Evolutionary conservation across 2,888 invertebrate species (phyloP).

Genomic region (Gastracanthus pulcherrimus): DNA sequence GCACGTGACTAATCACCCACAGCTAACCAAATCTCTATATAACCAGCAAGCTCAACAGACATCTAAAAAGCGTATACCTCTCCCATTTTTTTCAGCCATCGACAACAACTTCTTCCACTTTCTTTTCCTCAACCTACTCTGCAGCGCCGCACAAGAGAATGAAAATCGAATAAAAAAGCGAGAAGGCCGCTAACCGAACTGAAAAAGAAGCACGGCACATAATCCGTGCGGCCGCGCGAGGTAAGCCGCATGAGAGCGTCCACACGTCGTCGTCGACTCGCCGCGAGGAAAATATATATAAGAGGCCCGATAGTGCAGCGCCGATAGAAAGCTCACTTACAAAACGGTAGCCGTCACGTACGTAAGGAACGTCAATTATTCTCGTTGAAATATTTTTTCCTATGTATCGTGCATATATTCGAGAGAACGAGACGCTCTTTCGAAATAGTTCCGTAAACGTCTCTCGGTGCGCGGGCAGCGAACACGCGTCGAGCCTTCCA

Average conservation of each 20-base stretch:
- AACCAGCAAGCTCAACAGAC: no score
- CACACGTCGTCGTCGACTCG: neutral
- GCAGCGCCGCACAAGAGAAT: no score
- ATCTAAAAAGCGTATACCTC: no score
- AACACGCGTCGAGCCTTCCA: neutral
- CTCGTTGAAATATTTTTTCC: slow-evolving; percentile 39
- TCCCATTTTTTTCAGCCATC: no score
- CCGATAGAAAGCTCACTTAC: slow-evolving; percentile 37
- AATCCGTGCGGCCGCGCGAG: neutral
- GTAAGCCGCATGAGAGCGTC: neutral
- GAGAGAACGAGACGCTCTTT: slow-evolving; percentile 16
- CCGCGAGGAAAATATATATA: no score
- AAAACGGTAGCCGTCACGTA: slow-evolving; percentile 46
- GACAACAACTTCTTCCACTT: no score
- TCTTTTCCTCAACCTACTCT: no score
- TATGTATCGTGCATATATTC: neutral
- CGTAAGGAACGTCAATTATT: slow-evolving; percentile 51
- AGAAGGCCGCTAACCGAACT: no score
- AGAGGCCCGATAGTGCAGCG: slow-evolving; percentile 24
- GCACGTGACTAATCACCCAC: no score
- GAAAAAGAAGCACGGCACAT: no score
- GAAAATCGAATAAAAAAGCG: no score
- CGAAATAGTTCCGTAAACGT: slow-evolving; percentile 49
- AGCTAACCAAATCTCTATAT: no score
- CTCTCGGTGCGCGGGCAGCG: neutral